Base-by-base conservation (phyloP, 2,888 invertebrate species). In the Steinernema scapterisci region DNA sequence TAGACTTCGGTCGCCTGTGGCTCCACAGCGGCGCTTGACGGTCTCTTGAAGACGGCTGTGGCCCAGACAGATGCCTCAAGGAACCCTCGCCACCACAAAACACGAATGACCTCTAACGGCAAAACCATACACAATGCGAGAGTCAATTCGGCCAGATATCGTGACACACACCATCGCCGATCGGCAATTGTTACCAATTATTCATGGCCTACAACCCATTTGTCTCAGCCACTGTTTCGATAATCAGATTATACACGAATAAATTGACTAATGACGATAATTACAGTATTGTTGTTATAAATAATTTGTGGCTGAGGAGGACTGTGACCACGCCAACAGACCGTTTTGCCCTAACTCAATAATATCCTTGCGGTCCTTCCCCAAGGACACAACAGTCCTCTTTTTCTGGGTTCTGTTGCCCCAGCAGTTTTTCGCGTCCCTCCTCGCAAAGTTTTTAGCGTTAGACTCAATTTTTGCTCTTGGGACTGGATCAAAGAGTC, bases 241-340 rank as follows among this genome's bases (percentile, higher is more conserved):
- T 63, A 63, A 63, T 63, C 63, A 31, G 63, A 63, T 63, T 63
- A 63, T 63, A 63, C 31, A 31, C 63, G 63, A 63, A 63, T 63
- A 63, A 63, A 63, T 63, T 63, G 31, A 63, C 63, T 63, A 63
- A 63, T 63, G 63, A 63, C 63, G 31, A 63, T 63, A 63, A 63
- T 63, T 63, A 63, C 38, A 63, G 63, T 63, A 63, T 63, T 5
- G 63, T 63, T 63, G 63, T 31, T 31, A 63, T 63, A 31, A 27
- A 63, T 63, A 27, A 63, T 63, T 25, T n/a, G 21, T 25, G 31
- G 11, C 9, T 44, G n/a, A 38, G 19, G 52, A 16, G 23, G 21
- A 52, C 21, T 52, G 52, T 52, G 21, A 9, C 16, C 63, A 63
- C 16, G 31, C 6, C 63, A 54, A 63, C 63, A 63, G 38, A 7